phyloP scores from a whole-genome alignment of 2,797 vertebrate species.

The Lepilemur septentrionalis region DNA sequence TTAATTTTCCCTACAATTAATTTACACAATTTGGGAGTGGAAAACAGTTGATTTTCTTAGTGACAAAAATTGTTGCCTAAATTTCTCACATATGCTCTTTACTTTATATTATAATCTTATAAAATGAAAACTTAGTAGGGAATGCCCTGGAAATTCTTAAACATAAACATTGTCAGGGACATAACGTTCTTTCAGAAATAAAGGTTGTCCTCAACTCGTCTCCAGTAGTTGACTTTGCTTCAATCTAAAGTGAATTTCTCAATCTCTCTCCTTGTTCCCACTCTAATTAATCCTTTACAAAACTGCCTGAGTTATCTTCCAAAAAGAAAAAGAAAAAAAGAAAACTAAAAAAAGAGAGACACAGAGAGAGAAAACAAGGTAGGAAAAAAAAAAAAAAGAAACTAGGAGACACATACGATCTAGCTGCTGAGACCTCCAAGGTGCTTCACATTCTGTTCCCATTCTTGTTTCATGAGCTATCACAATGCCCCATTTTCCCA shows the following conservation, averaged over 20 bases:
- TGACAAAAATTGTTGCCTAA: neutral
- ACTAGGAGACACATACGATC: neutral
- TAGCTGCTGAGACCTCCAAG: neutral
- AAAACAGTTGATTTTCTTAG: neutral
- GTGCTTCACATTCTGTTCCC: neutral
- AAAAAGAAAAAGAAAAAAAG: neutral
- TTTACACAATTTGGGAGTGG: neutral
- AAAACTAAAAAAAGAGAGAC: neutral
- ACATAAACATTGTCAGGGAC: neutral
- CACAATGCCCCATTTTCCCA: accelerated
- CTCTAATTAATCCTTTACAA: neutral
- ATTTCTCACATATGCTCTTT: neutral
- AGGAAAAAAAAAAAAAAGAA: neutral
- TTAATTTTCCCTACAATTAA: neutral
- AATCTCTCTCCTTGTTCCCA: neutral
- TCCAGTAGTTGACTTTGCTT: neutral
- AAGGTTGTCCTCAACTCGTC: neutral
- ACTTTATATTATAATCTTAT: neutral
- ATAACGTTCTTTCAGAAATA: neutral
- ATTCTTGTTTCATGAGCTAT: neutral
- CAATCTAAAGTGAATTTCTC: neutral
- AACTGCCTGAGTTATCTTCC: neutral
- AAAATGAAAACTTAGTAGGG: neutral
- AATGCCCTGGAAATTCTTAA: neutral
- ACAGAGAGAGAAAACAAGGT: neutral